Conservation (phyloP, 1,140 invertebrate species). For the Cecropterus lyciades region DNA sequence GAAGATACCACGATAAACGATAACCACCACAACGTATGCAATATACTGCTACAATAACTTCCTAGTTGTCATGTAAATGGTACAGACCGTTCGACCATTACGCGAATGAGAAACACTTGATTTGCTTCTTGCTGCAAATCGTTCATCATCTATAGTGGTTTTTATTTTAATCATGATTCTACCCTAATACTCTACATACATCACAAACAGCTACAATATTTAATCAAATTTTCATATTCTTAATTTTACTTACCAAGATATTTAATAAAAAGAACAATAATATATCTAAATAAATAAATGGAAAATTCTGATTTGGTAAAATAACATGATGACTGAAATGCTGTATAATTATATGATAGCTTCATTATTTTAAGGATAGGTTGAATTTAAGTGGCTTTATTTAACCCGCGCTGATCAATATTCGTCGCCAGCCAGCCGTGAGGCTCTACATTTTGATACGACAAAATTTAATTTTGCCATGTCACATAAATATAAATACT, state of each 20-base stretch:
- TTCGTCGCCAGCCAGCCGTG: conserved; percentile 28
- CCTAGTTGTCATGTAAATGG: conserved; percentile 43
- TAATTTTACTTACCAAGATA: no score
- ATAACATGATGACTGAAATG: no score
- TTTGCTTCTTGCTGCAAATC: conserved; percentile 4
- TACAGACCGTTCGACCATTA: conserved; percentile 31
- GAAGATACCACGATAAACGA: no score
- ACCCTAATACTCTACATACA: no score
- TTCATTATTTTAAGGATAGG: conserved; percentile 29
- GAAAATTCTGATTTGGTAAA: no score
- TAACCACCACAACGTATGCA: conserved; percentile 11
- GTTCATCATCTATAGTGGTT: background rate
- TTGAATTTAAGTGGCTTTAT: conserved; percentile 23
- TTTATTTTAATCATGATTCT: no score
- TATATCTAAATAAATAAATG: no score
- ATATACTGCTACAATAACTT: conserved; percentile 42
- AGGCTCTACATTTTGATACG: conserved; percentile 29
- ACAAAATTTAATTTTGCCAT: conserved; percentile 26
- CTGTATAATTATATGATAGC: conserved; percentile 15
- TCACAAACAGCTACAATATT: no score
- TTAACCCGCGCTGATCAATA: conserved; percentile 20
- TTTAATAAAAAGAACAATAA: no score
- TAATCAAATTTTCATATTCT: no score
- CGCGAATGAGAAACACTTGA: conserved; percentile 17
- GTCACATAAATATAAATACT: background rate